Evolutionary conservation across 1,140 invertebrate species (phyloP).

Genomic region (Teleopsis dalmanni): DNA sequence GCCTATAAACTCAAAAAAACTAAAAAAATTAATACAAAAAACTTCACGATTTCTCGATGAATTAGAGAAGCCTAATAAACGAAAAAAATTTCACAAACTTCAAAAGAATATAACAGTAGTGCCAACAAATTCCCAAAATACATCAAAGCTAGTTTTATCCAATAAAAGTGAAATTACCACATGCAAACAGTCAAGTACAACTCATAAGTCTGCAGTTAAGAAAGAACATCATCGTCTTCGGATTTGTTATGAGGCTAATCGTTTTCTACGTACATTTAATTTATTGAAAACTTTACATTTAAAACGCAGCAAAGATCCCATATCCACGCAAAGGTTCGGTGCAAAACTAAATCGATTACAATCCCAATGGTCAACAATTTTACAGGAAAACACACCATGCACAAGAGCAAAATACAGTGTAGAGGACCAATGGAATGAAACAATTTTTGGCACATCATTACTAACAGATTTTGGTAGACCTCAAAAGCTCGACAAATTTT

Average conservation of each 20-base stretch:
- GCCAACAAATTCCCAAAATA: not conserved
- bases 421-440: slow-evolving; percentile 22
- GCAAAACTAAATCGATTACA: slow-evolving; percentile 20
- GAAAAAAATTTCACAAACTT: too few relatives aligned
- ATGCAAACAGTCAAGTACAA: not conserved
- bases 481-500: slow-evolving; percentile 9
- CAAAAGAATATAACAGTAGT: not conserved
- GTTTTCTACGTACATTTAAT: slow-evolving; percentile 24
- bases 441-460: slow-evolving; percentile 20
- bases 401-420: not conserved
- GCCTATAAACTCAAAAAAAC: too few relatives aligned
- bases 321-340: slow-evolving; percentile 6
- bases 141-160: not conserved
- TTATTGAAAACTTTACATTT: slow-evolving; percentile 23
- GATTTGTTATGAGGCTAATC: slow-evolving; percentile 18
- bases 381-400: slow-evolving; percentile 3
- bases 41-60: too few relatives aligned
- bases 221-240: not conserved
- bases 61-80: too few relatives aligned
- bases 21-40: too few relatives aligned
- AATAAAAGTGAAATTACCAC: not conserved
- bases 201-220: too few relatives aligned
- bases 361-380: slow-evolving; percentile 13
- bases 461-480: slow-evolving; percentile 1
- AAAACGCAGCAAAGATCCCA: slow-evolving; percentile 17